Base-by-base conservation (phyloP, 2,797 vertebrate genomes). In the Brachyrhaphis roseni region DNA sequence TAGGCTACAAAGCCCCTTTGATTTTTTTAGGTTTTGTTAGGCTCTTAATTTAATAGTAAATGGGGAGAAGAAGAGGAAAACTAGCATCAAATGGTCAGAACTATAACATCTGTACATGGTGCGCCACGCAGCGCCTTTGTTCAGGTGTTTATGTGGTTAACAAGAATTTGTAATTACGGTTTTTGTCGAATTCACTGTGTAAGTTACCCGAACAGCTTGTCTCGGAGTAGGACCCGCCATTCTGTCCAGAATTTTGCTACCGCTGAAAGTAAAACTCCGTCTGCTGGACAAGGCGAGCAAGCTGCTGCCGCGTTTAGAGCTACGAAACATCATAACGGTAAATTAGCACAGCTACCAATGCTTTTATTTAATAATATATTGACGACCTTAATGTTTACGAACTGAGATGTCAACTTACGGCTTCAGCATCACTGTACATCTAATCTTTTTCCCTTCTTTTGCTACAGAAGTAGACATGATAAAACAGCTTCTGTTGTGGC, bases 181-280 rank as follows among this genome's bases (percentile, higher is more conserved):
- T n/a, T 59, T 28, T 20, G 28, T 34, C 12, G 45, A 18, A 15
- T 47, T 15, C n/a, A 4, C 11, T 2, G n/a, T 8, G 1, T 28
- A 10, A 26, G 10, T 85, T 92, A 96, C 96, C 95, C 92, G 92
- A 0, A 92, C 66, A 20, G 26, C 53, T 26, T 80, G 78, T 90
- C 89, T 94, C 16, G 79, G 66, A 4, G 79, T 82, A 12, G 79
- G 81, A 1, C 47, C 43, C 41, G 74, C 59, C 5, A 43, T 84
- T 78, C 94, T 95, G n/a, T 94, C 94, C 51, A 84, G 53, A 3
- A 92, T 31, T 86, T 83, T 96, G 88, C 91, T 91, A 5, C 94
- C 93, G 12, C 57, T 26, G 12, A 62, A 62, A 62, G 28, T 16
- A 16, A 62, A 62, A 62, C 57, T 93, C 53, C 71, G 94, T 4